A percentile compares a stretch with the other conserved stretches of the same genome.
Conservation (phyloP, 2,888 invertebrate species). For the Thysanoteuthis rhombus region DNA sequence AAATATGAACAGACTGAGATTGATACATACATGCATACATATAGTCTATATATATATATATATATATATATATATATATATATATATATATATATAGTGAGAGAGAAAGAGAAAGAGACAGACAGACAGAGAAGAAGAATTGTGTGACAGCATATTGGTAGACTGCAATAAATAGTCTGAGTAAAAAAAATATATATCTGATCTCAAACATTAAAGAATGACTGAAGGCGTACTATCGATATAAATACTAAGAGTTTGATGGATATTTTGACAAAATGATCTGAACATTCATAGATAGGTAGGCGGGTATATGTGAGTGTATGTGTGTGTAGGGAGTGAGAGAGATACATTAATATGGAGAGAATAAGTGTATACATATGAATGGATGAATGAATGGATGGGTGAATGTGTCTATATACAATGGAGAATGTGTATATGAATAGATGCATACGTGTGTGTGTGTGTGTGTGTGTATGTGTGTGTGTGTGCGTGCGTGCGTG, state of each 20-base stretch:
- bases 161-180: too few species aligned
- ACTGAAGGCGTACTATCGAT: too few species aligned
- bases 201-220: too few species aligned
- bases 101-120: not conserved
- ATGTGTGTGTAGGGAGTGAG: not conserved
- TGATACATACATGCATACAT: too few species aligned
- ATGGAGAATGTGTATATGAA: not conserved
- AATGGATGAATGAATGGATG: too few species aligned
- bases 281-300: not conserved
- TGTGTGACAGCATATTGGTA: too few species aligned
- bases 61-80: not conserved
- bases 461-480: not conserved
- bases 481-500: not conserved
- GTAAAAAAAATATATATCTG: too few species aligned
- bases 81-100: not conserved
- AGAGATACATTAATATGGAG: not conserved
- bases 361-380: not conserved
- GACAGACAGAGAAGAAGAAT: not conserved
- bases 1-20: too few species aligned
- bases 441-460: not conserved
- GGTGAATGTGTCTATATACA: too few species aligned
- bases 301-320: not conserved
- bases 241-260: too few species aligned
- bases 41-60: not conserved
- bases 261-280: too few species aligned